Conservation (phyloP, 2,888 invertebrate species). For the Ptilodon capucinus region DNA sequence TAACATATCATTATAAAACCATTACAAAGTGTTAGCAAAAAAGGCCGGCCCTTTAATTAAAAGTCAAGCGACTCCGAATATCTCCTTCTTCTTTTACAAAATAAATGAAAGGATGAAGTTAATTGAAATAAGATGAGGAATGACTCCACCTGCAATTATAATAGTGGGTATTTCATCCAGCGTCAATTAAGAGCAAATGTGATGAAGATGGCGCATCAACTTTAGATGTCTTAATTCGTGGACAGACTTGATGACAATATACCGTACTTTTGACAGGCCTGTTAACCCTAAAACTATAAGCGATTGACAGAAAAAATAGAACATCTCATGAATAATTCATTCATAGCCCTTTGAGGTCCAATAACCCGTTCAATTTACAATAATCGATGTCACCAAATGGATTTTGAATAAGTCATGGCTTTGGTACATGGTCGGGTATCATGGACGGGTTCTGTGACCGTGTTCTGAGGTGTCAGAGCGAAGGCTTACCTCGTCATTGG, state of each 20-base stretch:
- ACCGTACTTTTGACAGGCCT: constrained; percentile 18
- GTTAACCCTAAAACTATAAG: constrained; percentile 38
- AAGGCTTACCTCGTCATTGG: constrained; percentile 24
- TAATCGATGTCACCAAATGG: neutral
- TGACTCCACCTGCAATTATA: too few relatives aligned
- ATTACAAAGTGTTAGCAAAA: constrained; percentile 1
- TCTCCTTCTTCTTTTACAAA: too few relatives aligned
- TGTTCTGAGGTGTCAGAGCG: constrained; percentile 29
- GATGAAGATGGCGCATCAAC: neutral
- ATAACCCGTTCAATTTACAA: neutral
- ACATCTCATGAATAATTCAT: constrained; percentile 33
- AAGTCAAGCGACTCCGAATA: too few relatives aligned
- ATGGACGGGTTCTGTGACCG: constrained; percentile 35
- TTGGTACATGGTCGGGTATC: constrained; percentile 18
- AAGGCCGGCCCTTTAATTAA: constrained; percentile 28
- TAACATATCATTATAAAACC: neutral
- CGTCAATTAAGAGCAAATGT: too few relatives aligned
- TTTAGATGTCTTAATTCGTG: neutral
- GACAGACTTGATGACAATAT: constrained; percentile 21
- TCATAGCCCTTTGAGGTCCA: constrained; percentile 14
- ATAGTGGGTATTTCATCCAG: too few relatives aligned
- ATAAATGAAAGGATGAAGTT: too few relatives aligned
- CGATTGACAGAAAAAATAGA: constrained; percentile 29
- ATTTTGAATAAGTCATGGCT: constrained; percentile 2
- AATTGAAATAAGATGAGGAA: too few relatives aligned